phyloP scores from a whole-genome alignment of 2,888 invertebrate species.

The Lacanobia wlatinum region DNA sequence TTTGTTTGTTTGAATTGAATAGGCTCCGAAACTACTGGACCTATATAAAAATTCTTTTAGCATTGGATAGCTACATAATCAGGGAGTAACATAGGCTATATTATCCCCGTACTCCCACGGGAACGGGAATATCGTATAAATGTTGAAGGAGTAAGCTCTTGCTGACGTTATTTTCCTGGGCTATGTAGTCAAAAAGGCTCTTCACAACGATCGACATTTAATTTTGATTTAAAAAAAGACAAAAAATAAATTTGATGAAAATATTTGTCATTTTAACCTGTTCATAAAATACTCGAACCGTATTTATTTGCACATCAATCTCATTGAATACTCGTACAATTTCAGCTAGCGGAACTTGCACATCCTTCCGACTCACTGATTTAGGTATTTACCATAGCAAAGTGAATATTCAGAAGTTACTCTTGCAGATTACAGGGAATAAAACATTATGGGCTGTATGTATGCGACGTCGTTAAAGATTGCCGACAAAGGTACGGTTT shows the following conservation, averaged over 20 bases:
- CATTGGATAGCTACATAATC: too few relatives aligned
- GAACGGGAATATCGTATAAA: too few relatives aligned
- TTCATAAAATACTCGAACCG: not conserved
- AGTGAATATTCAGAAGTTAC: conserved; percentile 76
- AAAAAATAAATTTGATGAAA: not conserved
- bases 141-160: too few relatives aligned
- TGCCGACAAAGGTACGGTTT: not conserved
- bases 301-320: conserved; percentile 23
- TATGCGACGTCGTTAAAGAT: not conserved
- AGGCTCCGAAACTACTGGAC: too few relatives aligned
- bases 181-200: too few relatives aligned
- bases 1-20: too few relatives aligned
- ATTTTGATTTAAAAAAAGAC: conserved; percentile 5
- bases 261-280: conserved; percentile 1
- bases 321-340: conserved; percentile 16
- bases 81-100: too few relatives aligned
- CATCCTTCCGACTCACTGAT: conserved; percentile 68
- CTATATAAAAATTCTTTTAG: too few relatives aligned
- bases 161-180: too few relatives aligned
- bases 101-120: too few relatives aligned
- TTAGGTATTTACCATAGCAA: conserved; percentile 73
- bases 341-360: not conserved
- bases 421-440: conserved; percentile 74
- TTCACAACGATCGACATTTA: too few relatives aligned
- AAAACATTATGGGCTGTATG: conserved; percentile 70